phyloP scores from a whole-genome alignment of 2,797 vertebrate species.

The Peromyscus attwateri region DNA sequence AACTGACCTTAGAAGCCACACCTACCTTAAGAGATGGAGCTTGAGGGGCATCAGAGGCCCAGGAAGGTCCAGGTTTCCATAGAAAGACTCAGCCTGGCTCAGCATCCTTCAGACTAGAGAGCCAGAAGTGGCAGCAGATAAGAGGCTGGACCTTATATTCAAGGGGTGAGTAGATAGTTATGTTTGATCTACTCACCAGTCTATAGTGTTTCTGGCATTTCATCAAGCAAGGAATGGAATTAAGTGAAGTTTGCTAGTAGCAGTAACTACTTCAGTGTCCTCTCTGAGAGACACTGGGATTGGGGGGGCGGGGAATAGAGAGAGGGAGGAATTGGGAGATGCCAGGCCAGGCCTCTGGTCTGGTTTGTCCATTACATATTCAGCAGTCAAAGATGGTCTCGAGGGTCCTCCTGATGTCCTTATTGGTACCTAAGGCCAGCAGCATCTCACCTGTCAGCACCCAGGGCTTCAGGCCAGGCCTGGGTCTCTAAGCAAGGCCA shows the following conservation, averaged over 20 bases:
- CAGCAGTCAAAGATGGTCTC: background rate
- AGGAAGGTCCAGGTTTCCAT: background rate
- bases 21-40: background rate
- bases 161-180: background rate
- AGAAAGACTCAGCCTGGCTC: background rate
- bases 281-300: background rate
- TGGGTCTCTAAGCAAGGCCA: background rate
- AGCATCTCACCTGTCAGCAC: accelerated
- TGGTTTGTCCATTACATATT: accelerated
- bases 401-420: background rate
- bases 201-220: background rate
- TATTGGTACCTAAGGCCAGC: accelerated
- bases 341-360: background rate
- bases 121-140: background rate
- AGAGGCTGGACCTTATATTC: background rate
- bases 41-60: background rate
- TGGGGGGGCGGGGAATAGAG: too few relatives aligned
- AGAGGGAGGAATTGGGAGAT: background rate
- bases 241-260: too few relatives aligned
- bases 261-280: too few relatives aligned
- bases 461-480: background rate
- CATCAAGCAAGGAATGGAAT: background rate
- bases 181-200: too few relatives aligned
- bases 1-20: background rate
- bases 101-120: background rate